Conservation (phyloP, 2,113 vertebrate species). For the Vicugna pacos region DNA sequence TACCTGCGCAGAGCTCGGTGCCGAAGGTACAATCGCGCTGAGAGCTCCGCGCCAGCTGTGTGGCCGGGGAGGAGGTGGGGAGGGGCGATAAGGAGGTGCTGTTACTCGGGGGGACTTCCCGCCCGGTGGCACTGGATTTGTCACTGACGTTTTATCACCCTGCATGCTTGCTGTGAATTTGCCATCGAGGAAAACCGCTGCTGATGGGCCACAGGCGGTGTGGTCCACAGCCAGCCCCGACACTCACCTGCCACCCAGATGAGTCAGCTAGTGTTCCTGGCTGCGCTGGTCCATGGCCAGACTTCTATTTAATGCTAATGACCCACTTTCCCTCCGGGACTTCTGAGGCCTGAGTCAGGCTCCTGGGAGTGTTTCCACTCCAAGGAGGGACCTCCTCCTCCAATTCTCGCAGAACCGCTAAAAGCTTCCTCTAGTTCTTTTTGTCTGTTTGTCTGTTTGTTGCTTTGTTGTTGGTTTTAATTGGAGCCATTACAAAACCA, state of each 20-base stretch:
- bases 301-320: not conserved
- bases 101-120: constrained; percentile 54
- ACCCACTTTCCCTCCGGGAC: not conserved
- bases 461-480: too few species aligned
- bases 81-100: not conserved
- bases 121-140: constrained; percentile 45
- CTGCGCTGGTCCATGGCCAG: not conserved
- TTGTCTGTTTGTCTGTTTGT: too few species aligned
- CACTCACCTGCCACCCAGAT: not conserved
- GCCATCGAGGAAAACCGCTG: not conserved
- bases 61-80: not conserved
- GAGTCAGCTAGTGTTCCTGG: not conserved
- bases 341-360: not conserved
- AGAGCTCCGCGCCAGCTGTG: constrained; percentile 14
- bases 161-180: not conserved
- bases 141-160: constrained; percentile 25
- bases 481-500: too few species aligned
- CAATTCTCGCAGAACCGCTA: not conserved
- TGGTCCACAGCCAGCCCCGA: not conserved
- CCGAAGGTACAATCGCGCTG: constrained; percentile 46
- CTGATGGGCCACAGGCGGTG: not conserved
- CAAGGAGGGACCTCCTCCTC: not conserved
- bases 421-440: not conserved
- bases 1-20: constrained; percentile 31
- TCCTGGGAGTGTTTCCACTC: not conserved